Base-by-base conservation (phyloP, 2,113 vertebrate species). In the Elaphurus davidianus region DNA sequence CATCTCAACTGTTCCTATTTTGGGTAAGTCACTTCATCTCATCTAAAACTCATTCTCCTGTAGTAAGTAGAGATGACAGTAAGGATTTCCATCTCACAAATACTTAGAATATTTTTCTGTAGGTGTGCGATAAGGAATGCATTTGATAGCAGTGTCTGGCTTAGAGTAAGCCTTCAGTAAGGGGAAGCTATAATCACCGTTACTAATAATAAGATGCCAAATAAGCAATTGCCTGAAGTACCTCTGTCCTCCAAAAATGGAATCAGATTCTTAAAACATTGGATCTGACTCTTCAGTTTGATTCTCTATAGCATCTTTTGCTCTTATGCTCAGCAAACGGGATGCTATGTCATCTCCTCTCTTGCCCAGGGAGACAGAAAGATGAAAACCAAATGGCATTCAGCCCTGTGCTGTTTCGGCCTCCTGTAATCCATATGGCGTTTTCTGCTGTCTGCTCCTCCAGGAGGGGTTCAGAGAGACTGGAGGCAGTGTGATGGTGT, bases 11-110 rank as follows among this genome's bases (percentile, higher is more conserved):
- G 8, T 88, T 91, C 6, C 17, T 93, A 36, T 89, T 96, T 47
- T 87, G 57, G 64, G 23, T 19, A 85, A 78, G 55, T 57, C 57
- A 47, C 52, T 74, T 62, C 45, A 33, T 14, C 16, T 12, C 28
- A 47, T 23, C 40, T n/a, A 82, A 88, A 76, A 45, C 96, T 97
- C 94, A 59, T 98, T 43, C 59, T 91, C 15, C 76, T 74, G 4
- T 85, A 8, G 91, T 86, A 97, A 98, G 92, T 79, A 82, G 86
- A 71, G 19, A 23, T 74, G 23, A 78, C 27, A 83, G 21, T 81
- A 54, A 71, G n/a, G 81, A 36, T 17, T 28, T 2, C 64, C 64
- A 1, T 10, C 28, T 90, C 25, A 40, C 3, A 88, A 76, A 67
- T 81, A 43, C 16, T 87, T 55, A 36, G 15, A 71, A 12, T 3